phyloP scores from a whole-genome alignment of 2,888 invertebrate genomes.

The Candidula unifasciata region DNA sequence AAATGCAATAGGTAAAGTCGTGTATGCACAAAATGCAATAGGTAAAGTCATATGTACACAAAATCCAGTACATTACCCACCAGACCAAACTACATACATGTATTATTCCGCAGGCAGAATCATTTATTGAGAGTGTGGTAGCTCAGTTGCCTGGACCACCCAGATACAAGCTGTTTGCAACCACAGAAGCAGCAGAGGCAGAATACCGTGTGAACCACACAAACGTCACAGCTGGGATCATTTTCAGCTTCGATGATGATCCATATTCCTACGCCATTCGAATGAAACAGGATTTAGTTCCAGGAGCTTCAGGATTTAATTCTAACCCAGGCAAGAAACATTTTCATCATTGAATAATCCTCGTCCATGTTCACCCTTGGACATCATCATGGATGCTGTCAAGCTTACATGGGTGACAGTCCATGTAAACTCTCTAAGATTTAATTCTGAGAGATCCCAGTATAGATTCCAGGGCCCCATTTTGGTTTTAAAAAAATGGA shows the following conservation, averaged over 20 bases:
- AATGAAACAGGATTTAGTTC: constrained; percentile 50
- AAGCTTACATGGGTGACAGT: too few relatives aligned
- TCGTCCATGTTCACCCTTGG: not conserved
- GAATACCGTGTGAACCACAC: constrained; percentile 84
- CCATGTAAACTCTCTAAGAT: too few relatives aligned
- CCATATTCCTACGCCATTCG: constrained; percentile 64
- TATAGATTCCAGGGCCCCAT: too few relatives aligned
- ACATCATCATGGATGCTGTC: too few relatives aligned
- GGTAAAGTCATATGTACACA: too few relatives aligned
- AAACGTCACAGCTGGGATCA: constrained; percentile 82
- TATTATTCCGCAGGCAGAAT: constrained; percentile 19
- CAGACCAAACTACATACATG: too few relatives aligned
- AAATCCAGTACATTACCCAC: too few relatives aligned
- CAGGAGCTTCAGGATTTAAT: constrained; percentile 51
- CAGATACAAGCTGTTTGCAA: constrained; percentile 83
- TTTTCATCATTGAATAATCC: not conserved
- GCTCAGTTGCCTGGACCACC: constrained; percentile 23
- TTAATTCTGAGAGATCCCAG: too few relatives aligned
- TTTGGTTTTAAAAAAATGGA: too few relatives aligned
- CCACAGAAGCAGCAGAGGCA: constrained; percentile 84
- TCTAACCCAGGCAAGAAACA: constrained; percentile 50
- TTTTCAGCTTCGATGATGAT: constrained; percentile 53
- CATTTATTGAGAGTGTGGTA: constrained; percentile 34
- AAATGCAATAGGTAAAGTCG: too few relatives aligned
- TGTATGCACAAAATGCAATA: too few relatives aligned